Evolutionary conservation across 1,140 invertebrate species (phyloP).

Genomic region (Orius insidiosus): DNA sequence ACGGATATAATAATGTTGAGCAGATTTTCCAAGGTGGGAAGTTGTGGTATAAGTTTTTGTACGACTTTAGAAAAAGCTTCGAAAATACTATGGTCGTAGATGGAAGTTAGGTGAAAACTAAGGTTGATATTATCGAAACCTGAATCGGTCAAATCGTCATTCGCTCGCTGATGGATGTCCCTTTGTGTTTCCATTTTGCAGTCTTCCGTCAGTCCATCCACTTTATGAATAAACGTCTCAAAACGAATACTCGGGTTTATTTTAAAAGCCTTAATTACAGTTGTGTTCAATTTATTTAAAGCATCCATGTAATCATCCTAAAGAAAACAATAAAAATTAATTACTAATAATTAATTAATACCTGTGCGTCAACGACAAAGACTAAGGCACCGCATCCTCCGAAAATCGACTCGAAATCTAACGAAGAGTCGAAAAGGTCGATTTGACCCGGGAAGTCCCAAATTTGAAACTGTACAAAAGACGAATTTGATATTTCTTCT

Average conservation of each 20-base stretch:
- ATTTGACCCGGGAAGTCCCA: conserved; percentile 99
- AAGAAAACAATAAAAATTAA: conserved; percentile 20
- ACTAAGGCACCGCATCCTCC: conserved; percentile 88
- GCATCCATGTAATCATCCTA: conserved; percentile 96
- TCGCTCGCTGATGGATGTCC: conserved; percentile 93
- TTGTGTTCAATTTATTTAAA: conserved; percentile 78
- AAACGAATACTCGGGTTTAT: conserved; percentile 94
- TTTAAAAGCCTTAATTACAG: conserved; percentile 88
- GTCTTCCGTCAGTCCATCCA: conserved; percentile 82
- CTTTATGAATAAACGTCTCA: conserved; percentile 98
- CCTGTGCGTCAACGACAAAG: conserved; percentile 98
- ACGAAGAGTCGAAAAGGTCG: conserved; percentile 89
- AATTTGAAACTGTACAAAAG: conserved; percentile 99
- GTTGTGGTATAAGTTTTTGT: conserved; percentile 93
- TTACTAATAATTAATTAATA: conserved; percentile 24
- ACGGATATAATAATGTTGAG: conserved; percentile 98
- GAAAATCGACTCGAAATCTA: conserved; percentile 92
- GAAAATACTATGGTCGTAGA: conserved; percentile 99
- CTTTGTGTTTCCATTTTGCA: conserved; percentile 96
- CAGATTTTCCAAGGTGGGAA: conserved; percentile 92
- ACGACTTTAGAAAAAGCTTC: conserved; percentile 99
- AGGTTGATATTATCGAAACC: conserved; percentile 68
- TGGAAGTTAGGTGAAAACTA: conserved; percentile 97
- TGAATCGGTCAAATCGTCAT: conserved; percentile 61
- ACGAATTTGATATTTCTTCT: conserved; percentile 91